Conservation (phyloP, 92 coral and sea anemone species). For the Diadumene lineata region DNA sequence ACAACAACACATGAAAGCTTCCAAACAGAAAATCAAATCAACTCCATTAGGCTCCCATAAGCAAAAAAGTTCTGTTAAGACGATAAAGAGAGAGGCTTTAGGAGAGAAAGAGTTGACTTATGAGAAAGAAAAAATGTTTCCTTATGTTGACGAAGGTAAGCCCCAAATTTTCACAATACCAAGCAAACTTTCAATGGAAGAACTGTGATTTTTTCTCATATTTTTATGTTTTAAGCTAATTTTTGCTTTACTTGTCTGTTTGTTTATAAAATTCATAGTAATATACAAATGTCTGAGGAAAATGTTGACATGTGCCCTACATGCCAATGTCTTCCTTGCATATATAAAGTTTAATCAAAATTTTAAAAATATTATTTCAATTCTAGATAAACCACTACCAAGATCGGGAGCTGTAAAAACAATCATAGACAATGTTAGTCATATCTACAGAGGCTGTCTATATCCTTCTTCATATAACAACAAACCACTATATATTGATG, state of each 20-base stretch:
- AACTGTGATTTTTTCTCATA: no score
- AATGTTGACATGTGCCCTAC: no score
- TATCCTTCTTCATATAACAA: slow-evolving; percentile 16
- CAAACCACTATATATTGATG: slow-evolving; percentile 21
- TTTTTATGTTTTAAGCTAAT: no score
- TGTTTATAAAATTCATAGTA: no score
- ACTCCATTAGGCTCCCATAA: slow-evolving; percentile 62
- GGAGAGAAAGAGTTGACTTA: slow-evolving; percentile 36
- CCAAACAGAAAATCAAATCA: slow-evolving; percentile 32
- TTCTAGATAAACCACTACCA: slow-evolving; percentile 47
- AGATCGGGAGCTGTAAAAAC: slow-evolving; percentile 42
- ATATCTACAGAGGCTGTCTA: slow-evolving; percentile 59
- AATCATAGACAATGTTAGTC: slow-evolving; percentile 52
- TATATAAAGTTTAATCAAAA: no score
- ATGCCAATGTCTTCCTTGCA: no score
- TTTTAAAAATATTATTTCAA: neutral
- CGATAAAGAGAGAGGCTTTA: slow-evolving; percentile 33
- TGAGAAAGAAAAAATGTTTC: slow-evolving; percentile 81
- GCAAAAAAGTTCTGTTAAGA: slow-evolving; percentile 49
- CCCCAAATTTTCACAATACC: neutral
- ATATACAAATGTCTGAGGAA: no score
- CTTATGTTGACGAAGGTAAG: slow-evolving; percentile 77
- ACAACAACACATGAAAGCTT: slow-evolving; percentile 25
- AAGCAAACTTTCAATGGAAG: neutral
- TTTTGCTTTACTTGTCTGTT: no score